Evolutionary conservation across 2,797 vertebrate species (phyloP), one percentile per base, ranked within the genome.

Genomic region (Cynopterus sphinx): DNA sequence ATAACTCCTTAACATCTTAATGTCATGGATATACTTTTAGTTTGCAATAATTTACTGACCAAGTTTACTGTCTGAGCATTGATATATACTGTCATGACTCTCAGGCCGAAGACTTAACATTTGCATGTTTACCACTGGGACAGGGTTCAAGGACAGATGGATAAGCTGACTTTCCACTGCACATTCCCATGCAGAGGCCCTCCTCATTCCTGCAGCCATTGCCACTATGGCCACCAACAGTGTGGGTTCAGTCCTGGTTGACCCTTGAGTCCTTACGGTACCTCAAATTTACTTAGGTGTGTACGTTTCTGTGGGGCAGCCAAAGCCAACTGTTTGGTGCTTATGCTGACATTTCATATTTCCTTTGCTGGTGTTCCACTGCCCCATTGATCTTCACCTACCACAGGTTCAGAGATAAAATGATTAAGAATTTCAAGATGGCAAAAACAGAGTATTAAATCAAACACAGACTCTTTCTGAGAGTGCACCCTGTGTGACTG

Each of bases 351-450:
- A 33, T 13, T 31, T 89, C 41, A 28, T 87, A 36, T 75, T 86
- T 93, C 57, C 65, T 91, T 6, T 90, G 6, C 9, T 61, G 36
- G 28, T 53, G 19, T 68, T 33, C 36, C 55, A 21, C 55, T 93
- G 53, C 49, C 71, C 57, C 33, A 51, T 46, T 77, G 10, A 33
- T 78, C 43, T 94, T 94, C 73, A 63, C 22, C 79, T 84, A 93
- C n/a, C 12, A 49, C 49, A 92, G 68, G 24, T 96, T 93, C 65
- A 83, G 67, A 79, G 67, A 49, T 92, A 82, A 94, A 85, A 71
- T 53, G 70, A 43, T 68, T 77, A 81, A 71, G 31, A 92, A 78
- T 87, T 86, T 83, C 31, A 94, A 15, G 55, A 63, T 73, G 49
- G 49, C 16, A 21, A 83, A 39, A 91, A 24, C 16, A 83, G 65